Conservation (phyloP, 2,888 invertebrate genomes). For the Girardia tigrina region DNA sequence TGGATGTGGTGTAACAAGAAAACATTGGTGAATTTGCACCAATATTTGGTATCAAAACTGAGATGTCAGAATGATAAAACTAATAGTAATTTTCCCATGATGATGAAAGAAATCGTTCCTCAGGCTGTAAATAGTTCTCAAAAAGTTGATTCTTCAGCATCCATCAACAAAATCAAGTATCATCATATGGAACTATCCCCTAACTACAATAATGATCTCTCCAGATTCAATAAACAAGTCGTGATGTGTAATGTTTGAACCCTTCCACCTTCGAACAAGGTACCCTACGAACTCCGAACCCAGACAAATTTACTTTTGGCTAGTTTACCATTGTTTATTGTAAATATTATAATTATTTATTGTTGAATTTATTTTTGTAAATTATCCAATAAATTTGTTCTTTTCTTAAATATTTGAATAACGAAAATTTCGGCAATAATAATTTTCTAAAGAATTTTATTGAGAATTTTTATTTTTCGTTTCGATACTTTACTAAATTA, state of each 20-base stretch:
- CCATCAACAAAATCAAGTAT: background rate
- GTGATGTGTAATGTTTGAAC: background rate
- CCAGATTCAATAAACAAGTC: background rate
- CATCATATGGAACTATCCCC: background rate
- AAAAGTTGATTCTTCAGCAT: background rate
- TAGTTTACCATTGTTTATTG: background rate
- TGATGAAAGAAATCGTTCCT: background rate
- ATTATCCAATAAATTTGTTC: background rate
- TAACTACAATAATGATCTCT: background rate
- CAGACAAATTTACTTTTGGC: background rate
- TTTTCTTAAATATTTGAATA: background rate
- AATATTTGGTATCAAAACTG: background rate
- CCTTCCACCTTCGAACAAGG: background rate
- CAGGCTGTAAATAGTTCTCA: background rate
- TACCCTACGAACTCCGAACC: no score
- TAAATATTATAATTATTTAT: background rate
- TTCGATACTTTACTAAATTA: no score
- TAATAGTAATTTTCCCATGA: background rate
- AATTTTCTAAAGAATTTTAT: no score
- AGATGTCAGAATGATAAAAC: background rate
- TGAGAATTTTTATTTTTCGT: no score
- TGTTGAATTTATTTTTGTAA: background rate
- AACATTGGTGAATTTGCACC: conserved; percentile 43
- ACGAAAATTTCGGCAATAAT: no score
- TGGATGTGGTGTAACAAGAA: conserved; percentile 59